Evolutionary conservation across 2,888 invertebrate genomes (phyloP).

Genomic region (Dioctria rufipes): DNA sequence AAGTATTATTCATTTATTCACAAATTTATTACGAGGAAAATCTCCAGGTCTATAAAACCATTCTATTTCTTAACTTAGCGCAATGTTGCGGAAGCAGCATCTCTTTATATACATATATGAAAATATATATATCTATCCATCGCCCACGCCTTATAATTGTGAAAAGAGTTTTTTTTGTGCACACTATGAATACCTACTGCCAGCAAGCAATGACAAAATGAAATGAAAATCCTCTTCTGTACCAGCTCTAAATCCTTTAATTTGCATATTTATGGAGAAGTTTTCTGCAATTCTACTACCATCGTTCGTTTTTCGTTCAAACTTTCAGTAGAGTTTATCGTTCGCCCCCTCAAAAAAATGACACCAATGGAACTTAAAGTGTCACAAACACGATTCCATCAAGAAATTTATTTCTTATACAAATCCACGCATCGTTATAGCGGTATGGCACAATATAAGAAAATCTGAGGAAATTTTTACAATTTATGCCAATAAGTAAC

Average conservation of each 20-base stretch:
- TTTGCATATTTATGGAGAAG: conserved; percentile 45
- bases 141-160: conserved; percentile 8
- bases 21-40: conserved; percentile 1
- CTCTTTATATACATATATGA: not conserved
- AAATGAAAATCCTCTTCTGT: not conserved
- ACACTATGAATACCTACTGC: not conserved
- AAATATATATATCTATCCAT: not conserved
- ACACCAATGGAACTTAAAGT: conserved; percentile 27
- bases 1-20: conserved; percentile 15
- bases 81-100: not conserved
- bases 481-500: no score
- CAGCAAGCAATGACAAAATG: not conserved
- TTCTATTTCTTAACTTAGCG: not conserved
- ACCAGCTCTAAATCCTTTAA: conserved; percentile 14
- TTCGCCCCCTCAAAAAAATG: conserved; percentile 5
- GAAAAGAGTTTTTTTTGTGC: not conserved
- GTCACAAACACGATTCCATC: conserved; percentile 34
- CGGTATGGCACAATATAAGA: not conserved
- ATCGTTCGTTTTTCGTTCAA: not conserved
- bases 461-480: not conserved
- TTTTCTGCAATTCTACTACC: conserved; percentile 21
- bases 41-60: not conserved
- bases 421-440: no score
- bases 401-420: conserved; percentile 20
- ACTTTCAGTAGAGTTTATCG: conserved; percentile 20